Evolutionary conservation across 1,140 invertebrate genomes (phyloP).

Genomic region (Drosophila equinoxialis): DNA sequence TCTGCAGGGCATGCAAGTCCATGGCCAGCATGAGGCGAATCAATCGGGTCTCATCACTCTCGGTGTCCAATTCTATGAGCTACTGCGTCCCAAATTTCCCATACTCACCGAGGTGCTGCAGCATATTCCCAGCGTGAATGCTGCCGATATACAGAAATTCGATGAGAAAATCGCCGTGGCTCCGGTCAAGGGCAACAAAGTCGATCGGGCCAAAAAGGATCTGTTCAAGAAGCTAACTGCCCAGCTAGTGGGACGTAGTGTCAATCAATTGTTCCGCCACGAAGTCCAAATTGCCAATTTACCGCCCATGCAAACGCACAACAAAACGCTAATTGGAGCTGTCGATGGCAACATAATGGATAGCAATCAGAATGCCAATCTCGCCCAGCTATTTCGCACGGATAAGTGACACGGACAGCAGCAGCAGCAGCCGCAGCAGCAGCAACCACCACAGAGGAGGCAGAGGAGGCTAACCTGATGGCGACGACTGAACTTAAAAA

Average conservation of each 20-base stretch:
- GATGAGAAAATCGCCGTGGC: constrained; percentile 91
- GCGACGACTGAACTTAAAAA: constrained; percentile 69
- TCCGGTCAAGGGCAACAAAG: constrained; percentile 89
- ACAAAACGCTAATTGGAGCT: constrained; percentile 47
- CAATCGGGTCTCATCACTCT: constrained; percentile 76
- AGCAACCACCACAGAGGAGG: constrained; percentile 34
- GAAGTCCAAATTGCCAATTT: constrained; percentile 93
- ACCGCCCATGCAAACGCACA: constrained; percentile 85
- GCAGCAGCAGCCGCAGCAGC: no score
- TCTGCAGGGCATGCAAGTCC: constrained; percentile 89
- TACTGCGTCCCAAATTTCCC: constrained; percentile 89
- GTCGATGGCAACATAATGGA: constrained; percentile 61
- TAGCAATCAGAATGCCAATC: constrained; percentile 70
- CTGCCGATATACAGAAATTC: constrained; percentile 90
- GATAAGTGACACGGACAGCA: constrained; percentile 57
- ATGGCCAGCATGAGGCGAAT: constrained; percentile 93
- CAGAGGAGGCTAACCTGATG: constrained; percentile 35
- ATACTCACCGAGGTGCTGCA: constrained; percentile 87
- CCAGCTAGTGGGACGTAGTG: constrained; percentile 90
- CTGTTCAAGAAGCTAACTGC: constrained; percentile 94
- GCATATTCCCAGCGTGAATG: constrained; percentile 90
- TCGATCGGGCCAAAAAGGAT: constrained; percentile 95
- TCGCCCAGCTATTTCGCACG: constrained; percentile 61
- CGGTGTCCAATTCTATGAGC: constrained; percentile 89
- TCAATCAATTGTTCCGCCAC: constrained; percentile 93